Percentiles rank a stretch among this genome's conserved stretches.
phyloP scores from a whole-genome alignment of 2,888 invertebrate genomes.

The Thera obeliscata region DNA sequence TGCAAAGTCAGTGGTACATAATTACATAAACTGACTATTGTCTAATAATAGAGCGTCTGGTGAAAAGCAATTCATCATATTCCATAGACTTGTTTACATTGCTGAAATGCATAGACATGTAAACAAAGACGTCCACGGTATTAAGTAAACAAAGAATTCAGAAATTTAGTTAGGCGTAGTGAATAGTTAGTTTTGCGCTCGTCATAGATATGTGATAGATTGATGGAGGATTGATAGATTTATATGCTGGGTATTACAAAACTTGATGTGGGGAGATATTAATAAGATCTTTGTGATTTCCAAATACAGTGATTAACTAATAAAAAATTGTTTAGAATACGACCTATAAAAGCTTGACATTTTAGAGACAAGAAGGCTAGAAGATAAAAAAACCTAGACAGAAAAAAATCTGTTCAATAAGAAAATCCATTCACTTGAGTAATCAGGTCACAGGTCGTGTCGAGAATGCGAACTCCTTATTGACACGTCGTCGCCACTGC shows the following conservation, averaged over 20 bases:
- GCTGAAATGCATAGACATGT: constrained; percentile 35
- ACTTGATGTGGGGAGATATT: too few species aligned
- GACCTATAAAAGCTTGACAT: too few species aligned
- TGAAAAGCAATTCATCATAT: constrained; percentile 33
- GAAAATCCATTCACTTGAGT: constrained; percentile 39
- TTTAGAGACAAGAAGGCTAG: not conserved
- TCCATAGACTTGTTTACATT: constrained; percentile 34
- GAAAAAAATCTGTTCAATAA: constrained; percentile 29
- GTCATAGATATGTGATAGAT: too few species aligned
- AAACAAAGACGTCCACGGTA: constrained; percentile 27
- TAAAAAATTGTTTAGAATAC: too few species aligned
- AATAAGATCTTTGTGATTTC: too few species aligned
- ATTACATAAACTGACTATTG: not conserved
- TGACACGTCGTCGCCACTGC: constrained; percentile 68
- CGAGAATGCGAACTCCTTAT: constrained; percentile 72
- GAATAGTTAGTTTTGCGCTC: too few species aligned
- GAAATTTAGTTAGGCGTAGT: too few species aligned
- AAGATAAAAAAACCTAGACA: not conserved
- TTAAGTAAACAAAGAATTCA: not conserved
- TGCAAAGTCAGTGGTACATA: constrained; percentile 3
- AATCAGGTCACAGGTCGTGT: constrained; percentile 63
- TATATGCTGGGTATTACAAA: too few species aligned
- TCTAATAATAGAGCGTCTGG: constrained; percentile 20
- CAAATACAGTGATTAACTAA: too few species aligned
- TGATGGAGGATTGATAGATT: too few species aligned